Evolutionary conservation across 2,113 vertebrate genomes (phyloP).

Genomic region (Neogobius melanostomus): DNA sequence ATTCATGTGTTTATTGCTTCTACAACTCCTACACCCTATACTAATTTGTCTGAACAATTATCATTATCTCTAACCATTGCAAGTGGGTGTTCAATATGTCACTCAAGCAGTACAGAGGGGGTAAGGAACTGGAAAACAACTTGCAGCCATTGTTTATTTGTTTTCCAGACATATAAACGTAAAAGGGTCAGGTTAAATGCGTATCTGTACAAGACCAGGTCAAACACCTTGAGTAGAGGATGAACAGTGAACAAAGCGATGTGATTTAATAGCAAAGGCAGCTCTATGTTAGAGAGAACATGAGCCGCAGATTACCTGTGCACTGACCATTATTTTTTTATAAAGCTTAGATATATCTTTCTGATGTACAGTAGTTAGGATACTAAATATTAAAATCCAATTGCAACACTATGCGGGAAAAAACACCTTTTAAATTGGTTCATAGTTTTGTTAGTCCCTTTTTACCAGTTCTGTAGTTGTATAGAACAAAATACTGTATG

Average conservation of each 20-base stretch:
- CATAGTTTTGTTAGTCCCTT: no score
- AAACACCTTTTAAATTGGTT: no score
- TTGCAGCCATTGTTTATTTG: constrained; percentile 29
- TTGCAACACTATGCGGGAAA: no score
- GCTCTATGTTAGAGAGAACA: no score
- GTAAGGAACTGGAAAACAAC: no score
- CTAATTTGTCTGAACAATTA: neutral
- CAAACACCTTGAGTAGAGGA: neutral
- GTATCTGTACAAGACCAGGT: neutral
- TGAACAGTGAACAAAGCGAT: neutral
- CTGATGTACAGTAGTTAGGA: no score
- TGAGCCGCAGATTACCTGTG: constrained; percentile 42
- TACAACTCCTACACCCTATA: neutral
- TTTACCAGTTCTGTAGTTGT: no score
- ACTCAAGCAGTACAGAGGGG: no score
- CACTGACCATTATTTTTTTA: constrained; percentile 29
- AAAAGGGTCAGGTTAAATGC: constrained; percentile 10
- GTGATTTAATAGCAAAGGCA: neutral
- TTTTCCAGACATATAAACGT: constrained; percentile 25
- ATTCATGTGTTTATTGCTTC: constrained; percentile 9
- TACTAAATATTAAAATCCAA: no score
- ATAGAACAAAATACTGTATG: no score
- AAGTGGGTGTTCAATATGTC: no score
- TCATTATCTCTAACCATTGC: no score
- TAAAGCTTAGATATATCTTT: neutral